phyloP scores from a whole-genome alignment of 2,797 vertebrate genomes.

The Danio albolineatus region DNA sequence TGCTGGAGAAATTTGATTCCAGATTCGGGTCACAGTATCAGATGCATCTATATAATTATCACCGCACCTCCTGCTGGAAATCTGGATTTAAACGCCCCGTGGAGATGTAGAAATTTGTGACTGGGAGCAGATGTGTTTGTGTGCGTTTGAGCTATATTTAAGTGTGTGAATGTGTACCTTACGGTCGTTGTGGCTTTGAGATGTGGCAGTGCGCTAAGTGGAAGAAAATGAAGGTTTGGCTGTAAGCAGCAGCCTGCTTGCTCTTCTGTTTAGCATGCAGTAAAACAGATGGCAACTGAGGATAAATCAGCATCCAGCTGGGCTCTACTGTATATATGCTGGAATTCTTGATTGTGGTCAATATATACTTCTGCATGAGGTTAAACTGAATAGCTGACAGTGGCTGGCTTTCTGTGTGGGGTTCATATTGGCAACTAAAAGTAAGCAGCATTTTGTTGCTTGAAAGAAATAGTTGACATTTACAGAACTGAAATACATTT shows the following conservation, averaged over 20 bases:
- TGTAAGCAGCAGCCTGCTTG: conserved; percentile 17
- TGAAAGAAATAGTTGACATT: too few relatives aligned
- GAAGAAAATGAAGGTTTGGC: conserved; percentile 32
- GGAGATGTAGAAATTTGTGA: background rate
- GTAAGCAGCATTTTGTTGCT: too few relatives aligned
- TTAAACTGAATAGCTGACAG: background rate
- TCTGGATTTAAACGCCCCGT: conserved; percentile 2
- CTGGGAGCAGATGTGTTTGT: background rate
- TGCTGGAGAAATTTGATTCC: background rate
- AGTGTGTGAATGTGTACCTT: background rate
- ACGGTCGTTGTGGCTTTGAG: background rate
- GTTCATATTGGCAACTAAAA: too few relatives aligned
- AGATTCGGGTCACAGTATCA: background rate
- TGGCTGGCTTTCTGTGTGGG: background rate
- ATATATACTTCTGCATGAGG: background rate
- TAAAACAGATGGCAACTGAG: conserved; percentile 42
- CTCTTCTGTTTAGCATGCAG: conserved; percentile 38
- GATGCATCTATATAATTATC: conserved; percentile 4
- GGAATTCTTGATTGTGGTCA: background rate
- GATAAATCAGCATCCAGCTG: conserved; percentile 31
- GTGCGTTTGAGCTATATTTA: background rate
- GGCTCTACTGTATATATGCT: conserved; percentile 18
- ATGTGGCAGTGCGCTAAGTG: conserved; percentile 25
- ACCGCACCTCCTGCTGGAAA: background rate
- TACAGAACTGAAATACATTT: too few relatives aligned